phyloP scores from a whole-genome alignment of 2,888 invertebrate species.

The Lithosia quadra region DNA sequence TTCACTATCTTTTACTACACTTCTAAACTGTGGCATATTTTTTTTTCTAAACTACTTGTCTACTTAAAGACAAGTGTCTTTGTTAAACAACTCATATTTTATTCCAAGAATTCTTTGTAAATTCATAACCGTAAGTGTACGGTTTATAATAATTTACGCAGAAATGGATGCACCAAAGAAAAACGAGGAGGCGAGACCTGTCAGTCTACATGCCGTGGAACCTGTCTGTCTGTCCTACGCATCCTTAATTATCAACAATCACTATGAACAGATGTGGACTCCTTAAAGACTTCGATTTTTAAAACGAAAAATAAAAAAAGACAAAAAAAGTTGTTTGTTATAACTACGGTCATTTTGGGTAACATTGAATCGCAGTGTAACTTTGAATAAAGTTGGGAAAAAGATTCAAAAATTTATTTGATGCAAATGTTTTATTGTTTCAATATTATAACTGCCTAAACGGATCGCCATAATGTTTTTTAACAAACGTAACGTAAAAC shows the following conservation, averaged over 20 bases:
- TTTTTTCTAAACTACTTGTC: not conserved
- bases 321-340: conserved; percentile 12
- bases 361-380: too few relatives aligned
- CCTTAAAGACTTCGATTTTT: conserved; percentile 19
- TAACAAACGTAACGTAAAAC: too few relatives aligned
- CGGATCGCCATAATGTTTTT: too few relatives aligned
- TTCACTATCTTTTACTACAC: too few relatives aligned
- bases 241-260: conserved; percentile 64
- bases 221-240: conserved; percentile 58
- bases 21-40: not conserved
- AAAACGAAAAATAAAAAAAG: conserved; percentile 20
- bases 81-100: not conserved
- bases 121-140: conserved; percentile 50
- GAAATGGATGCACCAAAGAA: conserved; percentile 31
- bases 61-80: not conserved
- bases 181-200: conserved; percentile 34
- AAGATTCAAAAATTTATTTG: too few relatives aligned
- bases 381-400: too few relatives aligned
- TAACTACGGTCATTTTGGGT: too few relatives aligned
- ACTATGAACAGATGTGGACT: conserved; percentile 56
- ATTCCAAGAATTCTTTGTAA: conserved; percentile 17
- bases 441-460: too few relatives aligned
- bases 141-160: conserved; percentile 42
- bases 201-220: conserved; percentile 57
- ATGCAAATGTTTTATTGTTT: too few relatives aligned